Percentiles rank a stretch among this genome's conserved stretches.
Conservation (phyloP, 1,140 invertebrate genomes). For the Heliothis subflexa region DNA sequence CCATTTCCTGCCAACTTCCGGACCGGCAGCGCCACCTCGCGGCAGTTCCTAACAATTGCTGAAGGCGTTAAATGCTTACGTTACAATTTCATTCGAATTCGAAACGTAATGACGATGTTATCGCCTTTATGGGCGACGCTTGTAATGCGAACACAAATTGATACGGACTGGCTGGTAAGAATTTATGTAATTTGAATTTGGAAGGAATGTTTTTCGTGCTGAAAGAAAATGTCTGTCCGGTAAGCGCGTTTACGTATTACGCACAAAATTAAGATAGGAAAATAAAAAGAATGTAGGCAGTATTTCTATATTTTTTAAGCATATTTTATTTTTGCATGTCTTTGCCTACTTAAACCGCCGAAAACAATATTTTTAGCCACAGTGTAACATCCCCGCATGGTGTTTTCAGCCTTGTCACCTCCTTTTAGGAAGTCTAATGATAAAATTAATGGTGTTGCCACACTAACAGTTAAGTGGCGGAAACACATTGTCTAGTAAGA, state of each 20-base stretch:
- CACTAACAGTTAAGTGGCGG: slow-evolving; percentile 31
- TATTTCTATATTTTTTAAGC: too few species aligned
- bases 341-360: not conserved
- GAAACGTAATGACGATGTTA: slow-evolving; percentile 42
- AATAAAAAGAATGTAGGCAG: too few species aligned
- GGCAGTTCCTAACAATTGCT: slow-evolving; percentile 45
- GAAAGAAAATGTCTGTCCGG: not conserved
- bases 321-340: not conserved
- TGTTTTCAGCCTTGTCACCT: not conserved
- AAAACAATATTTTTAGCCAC: not conserved
- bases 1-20: slow-evolving; percentile 80
- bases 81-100: slow-evolving; percentile 44
- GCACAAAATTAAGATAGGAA: too few species aligned
- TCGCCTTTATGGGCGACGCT: slow-evolving; percentile 41
- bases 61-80: slow-evolving; percentile 46
- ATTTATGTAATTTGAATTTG: slow-evolving; percentile 8
- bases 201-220: not conserved
- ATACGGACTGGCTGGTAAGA: slow-evolving; percentile 20
- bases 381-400: not conserved
- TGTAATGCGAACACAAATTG: slow-evolving; percentile 45
- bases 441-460: slow-evolving; percentile 48
- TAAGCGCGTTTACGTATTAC: too few species aligned
- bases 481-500: slow-evolving; percentile 1
- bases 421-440: slow-evolving; percentile 20
- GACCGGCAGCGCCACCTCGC: slow-evolving; percentile 57